A percentile compares a stretch with the other conserved stretches of the same genome.
These are phyloP conservation scores for Leptosomus discolor DNA, from an alignment of 2,113 vertebrate genomes.

Conservation along the genomic window DNA sequence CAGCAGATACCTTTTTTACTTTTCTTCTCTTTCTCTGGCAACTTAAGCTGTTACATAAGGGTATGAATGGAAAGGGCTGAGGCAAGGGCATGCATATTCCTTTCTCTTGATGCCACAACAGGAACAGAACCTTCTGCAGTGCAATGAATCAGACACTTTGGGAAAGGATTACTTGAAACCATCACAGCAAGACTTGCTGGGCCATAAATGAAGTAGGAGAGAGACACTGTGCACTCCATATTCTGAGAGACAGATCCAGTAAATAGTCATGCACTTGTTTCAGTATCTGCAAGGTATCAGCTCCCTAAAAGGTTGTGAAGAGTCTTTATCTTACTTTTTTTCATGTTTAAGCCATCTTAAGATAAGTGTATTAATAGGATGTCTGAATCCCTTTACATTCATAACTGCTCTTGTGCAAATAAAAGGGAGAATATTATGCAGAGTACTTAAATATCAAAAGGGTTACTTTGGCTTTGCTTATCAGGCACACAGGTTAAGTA, in stretches of 20 bases:
- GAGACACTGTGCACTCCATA: not conserved
- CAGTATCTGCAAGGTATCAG: not conserved
- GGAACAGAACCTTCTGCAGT: not conserved
- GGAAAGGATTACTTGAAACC: not conserved
- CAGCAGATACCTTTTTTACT: not conserved
- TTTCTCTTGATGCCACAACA: not conserved
- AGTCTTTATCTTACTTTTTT: not conserved
- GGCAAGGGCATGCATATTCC: not conserved
- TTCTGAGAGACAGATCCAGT: not conserved
- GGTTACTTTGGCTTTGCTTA: not conserved
- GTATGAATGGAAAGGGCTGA: not conserved
- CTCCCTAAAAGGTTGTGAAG: not conserved
- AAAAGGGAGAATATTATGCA: not conserved
- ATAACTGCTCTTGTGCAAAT: not conserved
- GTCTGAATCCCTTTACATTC: not conserved
- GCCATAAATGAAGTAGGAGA: not conserved
- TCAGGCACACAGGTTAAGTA: not conserved
- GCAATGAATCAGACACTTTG: not conserved
- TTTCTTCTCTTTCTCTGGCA: not conserved
- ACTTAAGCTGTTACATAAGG: not conserved
- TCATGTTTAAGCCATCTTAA: not conserved
- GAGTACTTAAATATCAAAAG: not conserved
- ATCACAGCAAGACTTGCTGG: not conserved
- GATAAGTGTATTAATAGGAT: not conserved
- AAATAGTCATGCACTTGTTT: not conserved